Conservation (phyloP, 2,113 vertebrate genomes). For the Cheilinus undulatus region DNA sequence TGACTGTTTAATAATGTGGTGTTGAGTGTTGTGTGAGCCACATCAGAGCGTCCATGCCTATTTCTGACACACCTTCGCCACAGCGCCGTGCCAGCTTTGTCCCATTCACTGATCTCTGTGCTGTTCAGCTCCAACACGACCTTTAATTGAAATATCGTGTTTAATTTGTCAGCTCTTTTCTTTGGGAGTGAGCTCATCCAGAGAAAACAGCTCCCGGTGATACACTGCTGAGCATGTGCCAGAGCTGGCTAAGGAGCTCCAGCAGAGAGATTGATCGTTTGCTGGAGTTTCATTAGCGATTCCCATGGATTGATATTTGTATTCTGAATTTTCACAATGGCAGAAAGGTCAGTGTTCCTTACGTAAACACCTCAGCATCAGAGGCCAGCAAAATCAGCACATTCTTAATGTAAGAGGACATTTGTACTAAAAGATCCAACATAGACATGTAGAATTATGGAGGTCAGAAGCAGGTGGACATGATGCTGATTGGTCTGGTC, state of each 20-base stretch:
- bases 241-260: conserved; percentile 11
- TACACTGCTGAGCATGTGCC: conserved; percentile 13
- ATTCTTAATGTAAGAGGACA: neutral
- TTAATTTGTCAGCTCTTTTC: conserved; percentile 25
- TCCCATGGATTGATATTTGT: conserved; percentile 12
- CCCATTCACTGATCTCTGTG: conserved; percentile 6
- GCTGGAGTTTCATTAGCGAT: conserved; percentile 14
- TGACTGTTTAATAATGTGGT: conserved; percentile 37
- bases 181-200: conserved; percentile 42
- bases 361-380: conserved; percentile 6
- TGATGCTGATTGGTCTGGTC: no score
- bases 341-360: conserved; percentile 8
- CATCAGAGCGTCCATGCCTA: conserved; percentile 5
- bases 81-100: conserved; percentile 9
- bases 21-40: conserved; percentile 34
- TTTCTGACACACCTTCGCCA: conserved; percentile 32
- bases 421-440: no score
- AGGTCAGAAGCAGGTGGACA: no score
- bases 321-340: conserved; percentile 30
- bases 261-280: conserved; percentile 26
- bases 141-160: conserved; percentile 32
- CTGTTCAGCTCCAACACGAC: conserved; percentile 16
- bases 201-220: conserved; percentile 55
- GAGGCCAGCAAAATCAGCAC: neutral
- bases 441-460: no score